phyloP scores from a whole-genome alignment of 2,113 vertebrate species.

The Canis aureus region DNA sequence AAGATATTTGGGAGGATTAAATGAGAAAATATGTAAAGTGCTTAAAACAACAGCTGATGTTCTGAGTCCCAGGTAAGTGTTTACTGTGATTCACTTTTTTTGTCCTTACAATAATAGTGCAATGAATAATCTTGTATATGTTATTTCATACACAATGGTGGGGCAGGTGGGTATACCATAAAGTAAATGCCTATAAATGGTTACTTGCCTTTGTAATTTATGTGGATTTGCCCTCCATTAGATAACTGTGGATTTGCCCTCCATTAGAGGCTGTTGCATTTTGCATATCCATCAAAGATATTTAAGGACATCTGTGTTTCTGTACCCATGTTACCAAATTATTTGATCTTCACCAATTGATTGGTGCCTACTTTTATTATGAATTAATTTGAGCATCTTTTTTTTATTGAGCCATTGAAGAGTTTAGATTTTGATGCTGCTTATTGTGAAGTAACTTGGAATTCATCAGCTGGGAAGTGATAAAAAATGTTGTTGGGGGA shows the following conservation, averaged over 20 bases:
- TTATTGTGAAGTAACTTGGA: neutral
- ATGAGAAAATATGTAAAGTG: neutral
- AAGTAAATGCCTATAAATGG: constrained; percentile 9
- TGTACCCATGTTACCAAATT: neutral
- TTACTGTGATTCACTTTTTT: neutral
- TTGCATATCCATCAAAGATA: neutral
- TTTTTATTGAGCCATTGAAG: constrained; percentile 45
- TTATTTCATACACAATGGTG: neutral
- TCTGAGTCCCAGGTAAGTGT: neutral
- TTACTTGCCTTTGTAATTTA: constrained; percentile 6
- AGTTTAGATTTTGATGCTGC: constrained; percentile 23
- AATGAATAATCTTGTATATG: neutral
- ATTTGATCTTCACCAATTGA: neutral
- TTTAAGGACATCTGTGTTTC: neutral
- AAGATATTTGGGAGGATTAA: neutral
- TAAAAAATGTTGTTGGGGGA: neutral
- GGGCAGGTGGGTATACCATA: neutral
- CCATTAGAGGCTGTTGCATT: neutral
- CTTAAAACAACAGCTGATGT: neutral
- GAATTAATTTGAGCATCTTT: constrained; percentile 44
- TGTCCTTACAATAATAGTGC: neutral
- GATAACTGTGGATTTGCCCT: neutral
- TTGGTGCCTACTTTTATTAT: neutral
- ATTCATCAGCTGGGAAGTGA: neutral
- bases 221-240: neutral